Conservation (phyloP, 2,113 vertebrate species). For the Climacteris rufus region DNA sequence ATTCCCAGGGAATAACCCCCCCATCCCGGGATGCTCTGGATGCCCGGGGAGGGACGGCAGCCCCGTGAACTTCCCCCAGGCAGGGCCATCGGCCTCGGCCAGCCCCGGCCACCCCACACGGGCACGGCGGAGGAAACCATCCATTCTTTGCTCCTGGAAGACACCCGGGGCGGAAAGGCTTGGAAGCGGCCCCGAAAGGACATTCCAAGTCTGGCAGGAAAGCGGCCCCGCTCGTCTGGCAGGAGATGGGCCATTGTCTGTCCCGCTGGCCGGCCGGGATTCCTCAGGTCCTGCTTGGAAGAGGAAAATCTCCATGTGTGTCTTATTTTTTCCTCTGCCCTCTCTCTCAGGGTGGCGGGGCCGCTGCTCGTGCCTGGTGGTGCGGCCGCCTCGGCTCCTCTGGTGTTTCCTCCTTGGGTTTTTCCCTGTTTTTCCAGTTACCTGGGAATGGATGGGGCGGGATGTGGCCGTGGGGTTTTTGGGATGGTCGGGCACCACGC, state of each 20-base stretch:
- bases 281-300: constrained; percentile 13
- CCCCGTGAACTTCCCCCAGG: not conserved
- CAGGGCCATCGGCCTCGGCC: not conserved
- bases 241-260: constrained; percentile 60
- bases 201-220: constrained; percentile 63
- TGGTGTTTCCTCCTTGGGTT: accelerated
- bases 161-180: constrained; percentile 12
- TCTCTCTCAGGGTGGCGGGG: not conserved
- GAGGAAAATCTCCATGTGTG: not conserved
- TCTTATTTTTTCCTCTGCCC: constrained; percentile 23
- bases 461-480: not conserved
- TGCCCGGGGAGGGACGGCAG: not conserved
- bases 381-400: no score
- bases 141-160: constrained; percentile 46
- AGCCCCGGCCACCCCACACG: not conserved
- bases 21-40: accelerated
- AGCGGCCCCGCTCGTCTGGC: constrained; percentile 9
- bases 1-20: not conserved
- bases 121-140: not conserved
- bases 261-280: constrained; percentile 24
- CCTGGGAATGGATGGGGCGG: not conserved
- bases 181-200: constrained; percentile 28
- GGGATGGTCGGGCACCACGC: accelerated
- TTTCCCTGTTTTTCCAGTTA: not conserved
- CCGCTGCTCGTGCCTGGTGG: not conserved